Evolutionary conservation across 2,113 vertebrate species (phyloP).

Genomic region (Peromyscus maniculatus): DNA sequence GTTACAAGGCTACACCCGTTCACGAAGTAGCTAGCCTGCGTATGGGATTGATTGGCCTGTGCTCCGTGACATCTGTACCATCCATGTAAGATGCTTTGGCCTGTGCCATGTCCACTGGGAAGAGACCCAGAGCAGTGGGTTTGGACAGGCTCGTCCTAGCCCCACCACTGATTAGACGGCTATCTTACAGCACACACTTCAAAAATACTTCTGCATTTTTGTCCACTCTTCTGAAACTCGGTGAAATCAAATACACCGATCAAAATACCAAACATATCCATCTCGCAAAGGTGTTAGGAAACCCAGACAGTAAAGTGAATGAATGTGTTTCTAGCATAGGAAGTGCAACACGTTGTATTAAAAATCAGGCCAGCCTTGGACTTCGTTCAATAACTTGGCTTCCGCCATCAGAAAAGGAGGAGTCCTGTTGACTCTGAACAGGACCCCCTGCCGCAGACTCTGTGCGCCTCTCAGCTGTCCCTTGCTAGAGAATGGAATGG

Average conservation of each 20-base stretch:
- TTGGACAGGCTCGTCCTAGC: background rate
- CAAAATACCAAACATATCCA: background rate
- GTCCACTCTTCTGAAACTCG: background rate
- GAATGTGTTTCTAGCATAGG: background rate
- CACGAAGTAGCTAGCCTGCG: background rate
- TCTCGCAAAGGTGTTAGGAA: background rate
- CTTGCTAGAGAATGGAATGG: background rate
- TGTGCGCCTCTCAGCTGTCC: background rate
- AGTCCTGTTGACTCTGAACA: background rate
- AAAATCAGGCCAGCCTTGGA: conserved; percentile 2
- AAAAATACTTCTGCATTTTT: background rate
- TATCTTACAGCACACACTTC: background rate
- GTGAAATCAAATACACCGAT: background rate
- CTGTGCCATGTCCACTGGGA: background rate
- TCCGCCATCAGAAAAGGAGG: background rate
- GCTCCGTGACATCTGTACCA: background rate
- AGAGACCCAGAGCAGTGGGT: background rate
- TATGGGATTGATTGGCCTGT: no score
- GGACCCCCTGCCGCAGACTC: background rate
- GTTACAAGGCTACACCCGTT: background rate
- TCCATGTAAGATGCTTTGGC: background rate
- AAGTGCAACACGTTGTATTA: background rate
- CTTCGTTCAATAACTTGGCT: background rate
- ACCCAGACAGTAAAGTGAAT: conserved; percentile 11
- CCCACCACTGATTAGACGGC: background rate